Evolutionary conservation across 53 echinoderm and acorn worm genomes (phyloP).

Genomic region (Arbacia lixula): DNA sequence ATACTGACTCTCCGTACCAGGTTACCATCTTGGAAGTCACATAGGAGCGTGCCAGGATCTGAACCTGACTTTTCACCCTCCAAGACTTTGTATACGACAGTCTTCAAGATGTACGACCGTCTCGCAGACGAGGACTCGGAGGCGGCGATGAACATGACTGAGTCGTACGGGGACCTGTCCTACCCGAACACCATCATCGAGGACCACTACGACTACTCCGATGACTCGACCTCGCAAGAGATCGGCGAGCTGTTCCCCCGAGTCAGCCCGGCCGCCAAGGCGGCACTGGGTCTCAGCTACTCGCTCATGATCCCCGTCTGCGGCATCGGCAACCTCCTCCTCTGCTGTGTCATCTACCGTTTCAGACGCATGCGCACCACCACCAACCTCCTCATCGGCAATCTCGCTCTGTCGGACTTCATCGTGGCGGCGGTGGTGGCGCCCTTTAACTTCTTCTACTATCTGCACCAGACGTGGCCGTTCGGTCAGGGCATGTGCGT

Average conservation of each 20-base stretch:
- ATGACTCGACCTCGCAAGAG: neutral
- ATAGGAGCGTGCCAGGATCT: neutral
- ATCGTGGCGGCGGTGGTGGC: slow-evolving; percentile 84
- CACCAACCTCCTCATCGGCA: slow-evolving; percentile 92
- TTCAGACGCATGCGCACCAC: slow-evolving; percentile 94
- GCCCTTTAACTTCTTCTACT: slow-evolving; percentile 90
- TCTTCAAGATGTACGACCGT: slow-evolving; percentile 11
- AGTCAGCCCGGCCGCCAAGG: slow-evolving; percentile 54
- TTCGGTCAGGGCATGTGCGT: slow-evolving; percentile 87
- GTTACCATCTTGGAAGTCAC: too few relatives aligned
- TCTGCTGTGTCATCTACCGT: slow-evolving; percentile 89
- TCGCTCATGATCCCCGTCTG: slow-evolving; percentile 86
- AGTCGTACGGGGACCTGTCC: neutral
- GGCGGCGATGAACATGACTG: neutral
- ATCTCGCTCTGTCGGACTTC: slow-evolving; percentile 93
- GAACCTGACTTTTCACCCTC: too few relatives aligned
- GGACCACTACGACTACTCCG: slow-evolving; percentile 45
- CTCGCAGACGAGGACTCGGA: neutral
- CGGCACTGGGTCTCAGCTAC: slow-evolving; percentile 72
- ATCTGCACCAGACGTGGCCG: slow-evolving; percentile 85
- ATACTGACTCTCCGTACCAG: too few relatives aligned
- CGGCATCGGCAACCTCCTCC: slow-evolving; percentile 83
- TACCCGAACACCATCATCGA: neutral
- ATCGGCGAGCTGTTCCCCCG: neutral
- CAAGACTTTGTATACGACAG: too few relatives aligned